These are phyloP conservation scores for Cephus pygmeus DNA, from an alignment of 2,888 invertebrate genomes.

Conservation along the genomic window DNA sequence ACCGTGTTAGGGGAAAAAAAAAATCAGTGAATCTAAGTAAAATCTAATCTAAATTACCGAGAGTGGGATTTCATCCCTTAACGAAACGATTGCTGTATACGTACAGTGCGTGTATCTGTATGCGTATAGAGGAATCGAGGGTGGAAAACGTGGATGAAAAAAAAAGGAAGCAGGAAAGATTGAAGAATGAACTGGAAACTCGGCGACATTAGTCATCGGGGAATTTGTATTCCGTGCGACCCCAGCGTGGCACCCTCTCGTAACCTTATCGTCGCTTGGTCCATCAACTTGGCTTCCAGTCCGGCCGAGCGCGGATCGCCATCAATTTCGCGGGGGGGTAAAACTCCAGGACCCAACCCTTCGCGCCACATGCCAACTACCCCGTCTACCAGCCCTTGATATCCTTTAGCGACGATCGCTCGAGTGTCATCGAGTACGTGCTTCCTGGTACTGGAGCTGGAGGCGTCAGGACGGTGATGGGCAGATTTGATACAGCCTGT, in stretches of 20 bases:
- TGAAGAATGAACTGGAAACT: slow-evolving; percentile 56
- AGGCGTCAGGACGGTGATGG: not conserved
- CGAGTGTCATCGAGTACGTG: not conserved
- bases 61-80: not conserved
- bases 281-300: slow-evolving; percentile 54
- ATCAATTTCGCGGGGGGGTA: slow-evolving; percentile 48
- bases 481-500: not conserved
- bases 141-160: not conserved
- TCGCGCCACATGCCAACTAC: not conserved
- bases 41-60: not conserved
- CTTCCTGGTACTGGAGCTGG: not conserved
- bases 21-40: not conserved
- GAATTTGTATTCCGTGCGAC: slow-evolving; percentile 51
- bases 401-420: not conserved
- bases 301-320: slow-evolving; percentile 44
- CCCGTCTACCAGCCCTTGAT: not conserved
- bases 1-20: no score
- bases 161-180: slow-evolving; percentile 20
- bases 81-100: not conserved
- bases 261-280: slow-evolving; percentile 56
- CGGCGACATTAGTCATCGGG: slow-evolving; percentile 50
- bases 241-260: slow-evolving; percentile 40
- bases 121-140: not conserved
- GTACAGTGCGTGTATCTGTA: not conserved
- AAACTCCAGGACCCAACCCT: not conserved